Evolutionary conservation across 2,113 vertebrate genomes (phyloP).

Genomic region (Tenrec ecaudatus): DNA sequence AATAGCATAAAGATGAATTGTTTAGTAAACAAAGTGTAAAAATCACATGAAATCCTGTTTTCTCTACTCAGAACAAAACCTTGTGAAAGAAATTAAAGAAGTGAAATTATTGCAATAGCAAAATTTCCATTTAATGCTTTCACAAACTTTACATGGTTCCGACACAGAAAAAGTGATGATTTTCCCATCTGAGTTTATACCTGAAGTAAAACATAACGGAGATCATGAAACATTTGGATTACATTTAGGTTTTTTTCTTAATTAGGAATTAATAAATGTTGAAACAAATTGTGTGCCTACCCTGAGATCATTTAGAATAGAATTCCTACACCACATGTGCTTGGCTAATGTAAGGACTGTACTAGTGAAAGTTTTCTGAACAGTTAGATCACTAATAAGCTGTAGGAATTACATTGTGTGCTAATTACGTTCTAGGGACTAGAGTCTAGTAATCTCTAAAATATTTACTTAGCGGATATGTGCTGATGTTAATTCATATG

Average conservation of each 20-base stretch:
- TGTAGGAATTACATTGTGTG: background rate
- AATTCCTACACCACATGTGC: background rate
- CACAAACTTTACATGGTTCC: background rate
- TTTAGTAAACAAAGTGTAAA: constrained; percentile 48
- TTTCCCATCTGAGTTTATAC: background rate
- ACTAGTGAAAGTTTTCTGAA: too few species aligned
- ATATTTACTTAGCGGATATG: background rate
- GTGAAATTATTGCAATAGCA: background rate
- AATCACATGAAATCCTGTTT: background rate
- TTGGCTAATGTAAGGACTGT: background rate
- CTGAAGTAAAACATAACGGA: background rate
- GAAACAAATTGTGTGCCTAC: background rate
- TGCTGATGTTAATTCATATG: background rate
- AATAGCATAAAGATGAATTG: background rate
- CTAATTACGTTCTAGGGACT: background rate
- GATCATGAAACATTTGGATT: background rate
- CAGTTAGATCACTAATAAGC: too few species aligned
- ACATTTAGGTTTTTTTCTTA: background rate
- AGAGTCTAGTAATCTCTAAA: background rate
- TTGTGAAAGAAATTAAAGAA: background rate
- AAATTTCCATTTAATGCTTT: background rate
- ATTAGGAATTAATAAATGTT: background rate
- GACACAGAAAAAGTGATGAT: background rate
- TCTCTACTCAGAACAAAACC: too few species aligned
- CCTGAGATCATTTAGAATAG: background rate